Evolutionary conservation across 92 coral and sea anemone genomes (phyloP).

Genomic region (Muricea muricata): DNA sequence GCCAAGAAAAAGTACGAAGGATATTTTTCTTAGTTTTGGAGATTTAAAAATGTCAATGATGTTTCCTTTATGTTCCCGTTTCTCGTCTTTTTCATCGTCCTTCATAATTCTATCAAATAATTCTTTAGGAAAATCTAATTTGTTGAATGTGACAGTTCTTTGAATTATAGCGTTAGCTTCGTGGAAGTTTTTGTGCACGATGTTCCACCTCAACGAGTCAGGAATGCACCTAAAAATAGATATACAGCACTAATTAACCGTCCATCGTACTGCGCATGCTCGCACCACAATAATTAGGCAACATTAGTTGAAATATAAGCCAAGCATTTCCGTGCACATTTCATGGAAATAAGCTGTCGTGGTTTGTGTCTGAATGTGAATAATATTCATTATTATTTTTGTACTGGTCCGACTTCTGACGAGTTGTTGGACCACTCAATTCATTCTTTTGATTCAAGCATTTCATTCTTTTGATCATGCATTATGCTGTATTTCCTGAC

Average conservation of each 20-base stretch:
- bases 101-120: neutral
- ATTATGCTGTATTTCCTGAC: no score
- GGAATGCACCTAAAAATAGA: slow-evolving; percentile 12
- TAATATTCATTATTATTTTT: neutral
- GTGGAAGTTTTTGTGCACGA: neutral
- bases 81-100: neutral
- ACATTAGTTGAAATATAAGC: neutral
- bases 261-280: neutral
- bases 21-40: neutral
- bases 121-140: slow-evolving; percentile 1
- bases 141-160: slow-evolving; percentile 20
- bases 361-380: neutral
- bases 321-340: neutral
- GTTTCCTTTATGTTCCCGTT: neutral
- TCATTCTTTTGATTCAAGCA: neutral
- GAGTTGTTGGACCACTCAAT: neutral
- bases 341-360: neutral
- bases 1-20: neutral
- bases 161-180: neutral
- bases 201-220: slow-evolving; percentile 17
- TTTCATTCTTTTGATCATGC: no score
- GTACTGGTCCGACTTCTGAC: neutral
- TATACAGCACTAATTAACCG: neutral
- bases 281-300: neutral
- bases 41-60: slow-evolving; percentile 11